Base-by-base conservation (phyloP, 2,113 vertebrate species). In the Progne subis region DNA sequence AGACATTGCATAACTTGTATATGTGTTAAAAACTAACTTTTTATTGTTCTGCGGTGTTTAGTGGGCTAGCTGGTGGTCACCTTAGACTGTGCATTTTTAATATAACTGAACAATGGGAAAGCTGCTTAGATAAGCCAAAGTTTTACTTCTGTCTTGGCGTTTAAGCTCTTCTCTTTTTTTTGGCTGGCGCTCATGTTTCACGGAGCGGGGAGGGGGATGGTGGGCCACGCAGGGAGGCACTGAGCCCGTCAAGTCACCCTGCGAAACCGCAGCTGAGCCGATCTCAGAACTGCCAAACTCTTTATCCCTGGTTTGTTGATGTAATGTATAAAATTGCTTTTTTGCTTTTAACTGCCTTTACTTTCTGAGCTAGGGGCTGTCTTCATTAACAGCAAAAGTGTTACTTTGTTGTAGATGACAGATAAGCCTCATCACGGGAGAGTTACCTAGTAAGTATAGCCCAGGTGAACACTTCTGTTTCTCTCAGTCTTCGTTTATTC, bases 401-500 rank as follows among this genome's bases (percentile, higher is more conserved):
- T 99, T 98, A 98, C 99, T 99, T 98, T 99, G 98, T 99, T 98
- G 98, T 99, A 99, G 98, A 99, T 98, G 99, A 99, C 98, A 98
- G 97, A 98, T 98, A 98, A 98, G 98, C 98, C 98, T 98, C 98
- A 98, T 98, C 98, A 98, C 96, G 98, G 98, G 98, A 97, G 98
- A 98, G 98, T 98, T 98, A 98, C 98, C 98, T 99, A 98, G 99
- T 99, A 98, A 99, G 98, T 99, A 99, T 98, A 98, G 98, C 98
- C 98, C 97, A 98, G 98, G 98, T 98, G 97, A 98, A 96, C 97
- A 94, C 98, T 98, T 98, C 96, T 97, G 95, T 98, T 98, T 98
- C 98, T 98, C 96, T 98, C 97, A 98, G 97, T 98, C 97, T 97
- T 97, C 55, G 98, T 98, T 97, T 97, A 94, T 97, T 94, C 95